Evolutionary conservation across 2,888 invertebrate species (phyloP), one percentile per base, ranked within the genome.

Genomic region (Heliconius sara): DNA sequence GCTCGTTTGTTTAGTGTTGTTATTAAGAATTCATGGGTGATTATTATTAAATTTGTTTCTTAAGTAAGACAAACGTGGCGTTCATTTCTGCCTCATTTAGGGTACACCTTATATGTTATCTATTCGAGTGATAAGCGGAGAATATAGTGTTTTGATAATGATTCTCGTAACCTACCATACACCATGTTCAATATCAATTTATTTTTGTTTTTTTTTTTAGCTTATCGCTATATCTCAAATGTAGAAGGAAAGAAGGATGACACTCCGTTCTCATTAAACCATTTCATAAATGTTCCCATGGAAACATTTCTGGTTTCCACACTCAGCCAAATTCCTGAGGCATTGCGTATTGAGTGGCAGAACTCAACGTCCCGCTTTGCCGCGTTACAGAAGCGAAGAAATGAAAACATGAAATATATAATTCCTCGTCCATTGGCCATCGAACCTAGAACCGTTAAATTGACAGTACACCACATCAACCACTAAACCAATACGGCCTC

Each of bases 1-100:
- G 68, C 39, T 68, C 25, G 43, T n/a, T 72, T 77, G 57, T 72
- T 65, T 72, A 73, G 30, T 34, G 39, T 2, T n/a, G 68, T 19
- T 34, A 34, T 52, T 52, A 22, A 52, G 22, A 52, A 52, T 52
- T 47, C 47, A 47, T 52, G 52, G 52, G 2, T 22, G 7, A 52
- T 52, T 22, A 22, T 52, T n/a, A n/a, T 60, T 60, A 60, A 12
- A n/a, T 60, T n/a, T 10, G 22, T 60, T 60, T 60, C n/a, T n/a
- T 60, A 60, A n/a, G 60, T 60, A 60, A 60, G 10, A 60, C 9
- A 60, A 60, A n/a, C n/a, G 10, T 3, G 60, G 60, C 60, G 1
- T 60, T 60, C 10, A 10, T n/a, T 60, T 60, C 3, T n/a, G 60
- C 3, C 22, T n/a, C 3, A 10, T 39, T 39, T 39, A 9, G 9